These are phyloP conservation scores for Sinodicranocentrus sp. DNA, from an alignment of 2,888 invertebrate genomes.

Conservation along the genomic window DNA sequence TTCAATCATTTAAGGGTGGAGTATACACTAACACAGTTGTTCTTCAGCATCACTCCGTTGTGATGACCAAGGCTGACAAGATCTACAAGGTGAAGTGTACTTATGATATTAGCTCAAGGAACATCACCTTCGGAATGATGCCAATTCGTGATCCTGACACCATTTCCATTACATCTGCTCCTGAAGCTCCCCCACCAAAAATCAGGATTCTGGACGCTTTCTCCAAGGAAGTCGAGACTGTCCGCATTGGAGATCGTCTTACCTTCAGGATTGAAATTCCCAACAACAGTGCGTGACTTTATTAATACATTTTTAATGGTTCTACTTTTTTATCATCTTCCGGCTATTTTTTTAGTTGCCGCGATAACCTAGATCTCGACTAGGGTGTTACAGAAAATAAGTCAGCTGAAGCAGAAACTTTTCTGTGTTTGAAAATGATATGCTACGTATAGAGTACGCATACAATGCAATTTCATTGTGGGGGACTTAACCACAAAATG, in stretches of 20 bases:
- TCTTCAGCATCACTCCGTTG: conserved; percentile 95
- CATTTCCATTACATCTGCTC: conserved; percentile 96
- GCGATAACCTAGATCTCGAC: conserved; percentile 49
- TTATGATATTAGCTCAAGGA: conserved; percentile 97
- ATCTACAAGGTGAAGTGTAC: conserved; percentile 98
- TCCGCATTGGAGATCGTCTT: conserved; percentile 95
- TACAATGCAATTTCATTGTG: conserved; percentile 8
- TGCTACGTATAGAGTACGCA: neutral
- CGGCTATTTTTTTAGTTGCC: conserved; percentile 32
- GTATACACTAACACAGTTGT: conserved; percentile 97
- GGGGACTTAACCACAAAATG: conserved; percentile 22
- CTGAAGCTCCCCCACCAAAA: conserved; percentile 95
- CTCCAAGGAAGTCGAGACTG: conserved; percentile 94
- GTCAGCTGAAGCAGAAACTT: conserved; percentile 12
- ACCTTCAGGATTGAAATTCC: conserved; percentile 98
- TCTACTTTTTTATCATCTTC: conserved; percentile 29
- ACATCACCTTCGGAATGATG: conserved; percentile 98
- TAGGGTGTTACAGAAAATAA: conserved; percentile 30
- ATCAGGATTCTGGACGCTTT: conserved; percentile 93
- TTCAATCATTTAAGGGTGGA: too few relatives aligned
- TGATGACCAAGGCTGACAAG: conserved; percentile 97
- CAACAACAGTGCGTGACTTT: conserved; percentile 89
- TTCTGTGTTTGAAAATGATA: neutral
- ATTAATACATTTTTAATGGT: neutral
- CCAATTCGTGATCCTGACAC: conserved; percentile 97